These are phyloP conservation scores for Melopsittacus undulatus DNA, from an alignment of 2,797 vertebrate species.

Conservation along the genomic window DNA sequence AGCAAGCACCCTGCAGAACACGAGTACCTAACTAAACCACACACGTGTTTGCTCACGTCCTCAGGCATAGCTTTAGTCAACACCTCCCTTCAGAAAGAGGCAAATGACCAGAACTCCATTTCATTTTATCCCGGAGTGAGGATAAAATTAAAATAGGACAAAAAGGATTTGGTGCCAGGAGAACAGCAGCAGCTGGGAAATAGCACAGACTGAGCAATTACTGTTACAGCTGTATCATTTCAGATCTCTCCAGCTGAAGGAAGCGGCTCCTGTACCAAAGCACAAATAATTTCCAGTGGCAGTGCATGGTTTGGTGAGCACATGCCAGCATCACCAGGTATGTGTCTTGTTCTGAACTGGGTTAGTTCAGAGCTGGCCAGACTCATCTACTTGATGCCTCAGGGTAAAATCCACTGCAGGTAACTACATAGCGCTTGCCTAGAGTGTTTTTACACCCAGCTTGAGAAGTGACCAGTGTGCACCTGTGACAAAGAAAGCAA, in stretches of 20 bases:
- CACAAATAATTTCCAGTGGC: background rate
- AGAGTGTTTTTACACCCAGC: background rate
- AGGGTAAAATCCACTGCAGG: background rate
- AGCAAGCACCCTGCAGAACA: background rate
- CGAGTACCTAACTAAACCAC: background rate
- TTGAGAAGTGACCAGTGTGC: background rate
- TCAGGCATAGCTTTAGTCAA: background rate
- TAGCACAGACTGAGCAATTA: background rate
- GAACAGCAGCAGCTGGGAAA: slow-evolving; percentile 17
- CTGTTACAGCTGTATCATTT: background rate
- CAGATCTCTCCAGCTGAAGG: background rate
- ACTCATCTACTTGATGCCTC: background rate
- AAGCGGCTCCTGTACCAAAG: background rate
- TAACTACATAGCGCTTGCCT: background rate
- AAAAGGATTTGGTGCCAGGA: background rate
- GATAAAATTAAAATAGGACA: background rate
- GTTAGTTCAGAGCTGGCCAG: background rate
- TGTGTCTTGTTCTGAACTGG: too few species aligned
- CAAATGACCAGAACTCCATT: background rate
- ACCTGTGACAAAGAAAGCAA: background rate
- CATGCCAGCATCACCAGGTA: background rate
- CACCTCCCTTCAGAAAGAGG: background rate
- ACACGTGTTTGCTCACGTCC: background rate
- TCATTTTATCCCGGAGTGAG: background rate
- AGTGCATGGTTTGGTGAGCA: rapidly evolving